phyloP scores from a whole-genome alignment of 2,797 vertebrate species.

The Lagodon rhomboides region DNA sequence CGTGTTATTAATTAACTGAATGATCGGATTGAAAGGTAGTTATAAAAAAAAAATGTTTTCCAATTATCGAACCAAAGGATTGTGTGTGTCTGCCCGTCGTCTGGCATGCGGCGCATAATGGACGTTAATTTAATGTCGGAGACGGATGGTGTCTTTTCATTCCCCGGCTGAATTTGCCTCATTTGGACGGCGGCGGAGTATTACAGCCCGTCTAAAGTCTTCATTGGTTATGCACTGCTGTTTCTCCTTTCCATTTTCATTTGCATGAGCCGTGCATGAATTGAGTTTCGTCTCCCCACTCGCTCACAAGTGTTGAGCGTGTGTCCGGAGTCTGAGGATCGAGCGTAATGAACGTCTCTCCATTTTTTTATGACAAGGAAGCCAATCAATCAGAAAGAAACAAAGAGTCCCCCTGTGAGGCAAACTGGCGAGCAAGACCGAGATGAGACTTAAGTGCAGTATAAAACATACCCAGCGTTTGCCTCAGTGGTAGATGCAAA shows the following conservation, averaged over 20 bases:
- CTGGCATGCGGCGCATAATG: slow-evolving; percentile 1
- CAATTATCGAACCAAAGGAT: neutral
- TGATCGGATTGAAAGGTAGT: neutral
- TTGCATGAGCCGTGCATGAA: slow-evolving; percentile 29
- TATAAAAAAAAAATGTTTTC: too few relatives aligned
- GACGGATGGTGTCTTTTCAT: slow-evolving; percentile 37
- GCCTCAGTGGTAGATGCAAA: neutral
- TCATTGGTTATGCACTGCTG: slow-evolving; percentile 15
- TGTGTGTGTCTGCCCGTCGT: slow-evolving; percentile 8
- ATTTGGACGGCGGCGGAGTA: slow-evolving; percentile 12
- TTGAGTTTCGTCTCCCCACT: slow-evolving; percentile 26
- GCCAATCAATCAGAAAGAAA: slow-evolving; percentile 55
- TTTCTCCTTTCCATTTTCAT: slow-evolving; percentile 52
- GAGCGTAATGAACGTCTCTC: slow-evolving; percentile 70
- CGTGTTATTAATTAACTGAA: slow-evolving; percentile 8
- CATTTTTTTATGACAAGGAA: slow-evolving; percentile 66
- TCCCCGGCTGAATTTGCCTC: slow-evolving; percentile 15
- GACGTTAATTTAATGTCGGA: slow-evolving; percentile 24
- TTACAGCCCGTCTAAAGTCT: slow-evolving; percentile 10
- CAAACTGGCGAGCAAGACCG: slow-evolving; percentile 43
- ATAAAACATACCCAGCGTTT: neutral
- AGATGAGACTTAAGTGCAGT: slow-evolving; percentile 43
- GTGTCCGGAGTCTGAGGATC: slow-evolving; percentile 39
- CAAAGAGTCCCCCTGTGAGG: slow-evolving; percentile 38
- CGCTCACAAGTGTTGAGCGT: slow-evolving; percentile 31